phyloP scores from a whole-genome alignment of 2,113 vertebrate genomes.

The Myodes glareolus region DNA sequence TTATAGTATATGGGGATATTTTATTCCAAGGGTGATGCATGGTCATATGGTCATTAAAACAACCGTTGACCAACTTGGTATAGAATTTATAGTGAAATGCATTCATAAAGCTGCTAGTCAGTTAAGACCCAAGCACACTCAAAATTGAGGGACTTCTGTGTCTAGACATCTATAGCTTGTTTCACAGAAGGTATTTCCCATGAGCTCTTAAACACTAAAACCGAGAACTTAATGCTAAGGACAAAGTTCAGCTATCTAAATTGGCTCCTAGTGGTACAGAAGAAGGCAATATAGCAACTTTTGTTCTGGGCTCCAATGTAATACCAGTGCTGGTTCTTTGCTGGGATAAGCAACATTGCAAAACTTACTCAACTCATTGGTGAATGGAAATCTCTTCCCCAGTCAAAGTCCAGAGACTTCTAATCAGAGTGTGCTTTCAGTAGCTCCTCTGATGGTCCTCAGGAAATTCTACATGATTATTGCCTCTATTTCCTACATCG shows the following conservation, averaged over 20 bases:
- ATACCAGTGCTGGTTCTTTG: slow-evolving; percentile 56
- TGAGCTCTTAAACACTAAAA: slow-evolving; percentile 61
- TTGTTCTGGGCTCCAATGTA: slow-evolving; percentile 63
- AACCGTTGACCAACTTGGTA: slow-evolving; percentile 16
- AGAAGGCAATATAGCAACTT: slow-evolving; percentile 65
- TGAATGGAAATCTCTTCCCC: slow-evolving; percentile 72
- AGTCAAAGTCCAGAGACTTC: slow-evolving; percentile 59
- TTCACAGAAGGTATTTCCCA: slow-evolving; percentile 19
- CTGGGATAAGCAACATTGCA: slow-evolving; percentile 50
- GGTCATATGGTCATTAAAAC: slow-evolving; percentile 5
- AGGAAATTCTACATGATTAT: slow-evolving; percentile 68
- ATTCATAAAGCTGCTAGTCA: not conserved
- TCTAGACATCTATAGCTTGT: not conserved
- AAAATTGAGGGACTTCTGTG: not conserved
- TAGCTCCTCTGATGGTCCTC: slow-evolving; percentile 62
- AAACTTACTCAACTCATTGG: slow-evolving; percentile 74
- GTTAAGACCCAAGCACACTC: slow-evolving; percentile 36
- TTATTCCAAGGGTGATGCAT: not conserved
- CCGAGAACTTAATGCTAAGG: slow-evolving; percentile 28
- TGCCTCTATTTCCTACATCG: slow-evolving; percentile 69
- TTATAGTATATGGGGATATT: slow-evolving; percentile 10
- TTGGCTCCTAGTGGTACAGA: slow-evolving; percentile 36
- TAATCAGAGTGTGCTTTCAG: slow-evolving; percentile 72
- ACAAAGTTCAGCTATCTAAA: slow-evolving; percentile 61
- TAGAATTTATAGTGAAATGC: slow-evolving; percentile 49